Conservation (phyloP, 2,113 vertebrate species). For the Rissa tridactyla region DNA sequence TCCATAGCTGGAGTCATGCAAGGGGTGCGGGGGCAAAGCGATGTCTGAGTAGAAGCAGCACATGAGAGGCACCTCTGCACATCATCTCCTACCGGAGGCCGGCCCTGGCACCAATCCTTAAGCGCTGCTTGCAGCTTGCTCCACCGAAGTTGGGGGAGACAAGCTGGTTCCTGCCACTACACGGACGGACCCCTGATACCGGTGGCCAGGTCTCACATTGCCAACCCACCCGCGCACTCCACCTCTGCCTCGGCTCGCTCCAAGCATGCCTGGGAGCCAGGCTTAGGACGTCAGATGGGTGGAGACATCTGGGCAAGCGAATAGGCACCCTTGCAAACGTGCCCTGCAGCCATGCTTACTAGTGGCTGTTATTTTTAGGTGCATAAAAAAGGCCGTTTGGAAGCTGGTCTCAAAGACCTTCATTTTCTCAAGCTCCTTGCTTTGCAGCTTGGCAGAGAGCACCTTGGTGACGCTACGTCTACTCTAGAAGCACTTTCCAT, state of each 20-base stretch:
- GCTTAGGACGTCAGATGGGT: background rate
- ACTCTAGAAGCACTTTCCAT: background rate
- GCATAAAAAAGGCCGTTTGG: background rate
- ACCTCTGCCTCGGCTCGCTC: background rate
- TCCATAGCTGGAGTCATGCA: rapidly evolving
- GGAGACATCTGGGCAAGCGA: rapidly evolving
- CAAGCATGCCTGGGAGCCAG: background rate
- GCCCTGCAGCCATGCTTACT: background rate
- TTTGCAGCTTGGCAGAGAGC: background rate
- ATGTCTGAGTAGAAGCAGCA: background rate
- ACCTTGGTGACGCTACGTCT: background rate
- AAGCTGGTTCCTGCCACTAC: rapidly evolving
- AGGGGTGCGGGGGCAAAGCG: background rate
- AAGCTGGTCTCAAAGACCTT: background rate
- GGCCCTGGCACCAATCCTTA: background rate
- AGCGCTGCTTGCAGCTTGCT: rapidly evolving
- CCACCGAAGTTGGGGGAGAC: rapidly evolving
- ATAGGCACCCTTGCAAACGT: background rate
- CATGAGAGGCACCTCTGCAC: background rate
- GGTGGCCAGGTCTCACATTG: rapidly evolving
- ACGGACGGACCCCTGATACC: rapidly evolving
- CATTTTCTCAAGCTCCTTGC: background rate
- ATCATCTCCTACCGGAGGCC: too few relatives aligned
- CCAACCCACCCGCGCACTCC: rapidly evolving
- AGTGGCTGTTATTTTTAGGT: background rate